Percentiles rank a stretch among this genome's conserved stretches.
Conservation (phyloP, 2,797 vertebrate species). For the Lutjanus argentimaculatus region DNA sequence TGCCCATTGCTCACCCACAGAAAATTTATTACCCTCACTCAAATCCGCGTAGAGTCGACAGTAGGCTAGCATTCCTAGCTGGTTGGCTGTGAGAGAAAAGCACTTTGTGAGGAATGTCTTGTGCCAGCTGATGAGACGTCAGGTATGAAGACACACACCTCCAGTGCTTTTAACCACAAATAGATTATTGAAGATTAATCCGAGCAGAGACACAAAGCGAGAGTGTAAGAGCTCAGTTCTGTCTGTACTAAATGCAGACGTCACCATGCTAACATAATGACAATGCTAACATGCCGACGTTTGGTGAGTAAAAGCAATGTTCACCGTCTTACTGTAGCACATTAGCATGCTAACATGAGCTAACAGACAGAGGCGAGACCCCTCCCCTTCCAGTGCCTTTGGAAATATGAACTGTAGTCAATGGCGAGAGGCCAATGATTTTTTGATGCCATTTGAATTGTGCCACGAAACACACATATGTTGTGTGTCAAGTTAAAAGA, state of each 20-base stretch:
- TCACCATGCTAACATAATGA: not conserved
- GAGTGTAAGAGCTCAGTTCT: not conserved
- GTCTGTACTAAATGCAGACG: not conserved
- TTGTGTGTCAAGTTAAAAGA: too few species aligned
- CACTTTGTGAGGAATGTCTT: conserved; percentile 68
- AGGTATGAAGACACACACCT: conserved; percentile 55
- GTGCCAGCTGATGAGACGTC: conserved; percentile 64
- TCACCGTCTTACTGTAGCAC: not conserved
- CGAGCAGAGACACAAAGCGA: not conserved
- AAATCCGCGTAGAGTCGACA: conserved; percentile 88
- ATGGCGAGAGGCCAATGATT: too few species aligned
- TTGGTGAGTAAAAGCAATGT: not conserved
- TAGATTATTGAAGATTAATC: conserved; percentile 31
- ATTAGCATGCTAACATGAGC: not conserved
- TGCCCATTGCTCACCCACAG: conserved; percentile 87
- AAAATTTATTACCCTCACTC: conserved; percentile 90
- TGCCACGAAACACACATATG: too few species aligned
- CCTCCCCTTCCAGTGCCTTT: too few species aligned
- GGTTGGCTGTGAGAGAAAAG: conserved; percentile 83
- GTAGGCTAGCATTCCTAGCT: conserved; percentile 86
- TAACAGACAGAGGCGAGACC: too few species aligned
- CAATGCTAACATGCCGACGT: too few species aligned
- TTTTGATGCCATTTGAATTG: too few species aligned
- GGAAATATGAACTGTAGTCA: too few species aligned
- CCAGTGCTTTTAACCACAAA: conserved; percentile 23